Conservation (phyloP, 2,888 invertebrate species). For the Ophion ventricosus region DNA sequence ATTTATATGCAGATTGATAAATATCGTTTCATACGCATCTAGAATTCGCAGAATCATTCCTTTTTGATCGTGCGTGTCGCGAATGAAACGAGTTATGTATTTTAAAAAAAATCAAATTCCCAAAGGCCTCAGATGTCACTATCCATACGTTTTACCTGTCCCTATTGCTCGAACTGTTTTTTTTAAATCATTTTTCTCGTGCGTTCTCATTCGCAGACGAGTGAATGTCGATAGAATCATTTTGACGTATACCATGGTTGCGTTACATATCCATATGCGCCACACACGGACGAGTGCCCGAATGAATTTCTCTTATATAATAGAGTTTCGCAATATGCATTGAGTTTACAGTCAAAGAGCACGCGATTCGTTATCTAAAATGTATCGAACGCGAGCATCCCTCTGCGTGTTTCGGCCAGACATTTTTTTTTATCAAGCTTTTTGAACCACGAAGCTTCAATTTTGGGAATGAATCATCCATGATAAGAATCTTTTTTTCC, state of each 20-base stretch:
- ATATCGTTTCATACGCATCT: slow-evolving; percentile 15
- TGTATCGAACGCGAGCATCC: neutral
- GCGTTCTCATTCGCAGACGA: slow-evolving; percentile 52
- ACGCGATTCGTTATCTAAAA: slow-evolving; percentile 5
- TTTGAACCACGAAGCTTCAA: too few species aligned
- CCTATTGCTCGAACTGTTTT: slow-evolving; percentile 55
- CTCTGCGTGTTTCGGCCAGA: too few species aligned
- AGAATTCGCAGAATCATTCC: slow-evolving; percentile 4
- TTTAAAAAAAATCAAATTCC: slow-evolving; percentile 44
- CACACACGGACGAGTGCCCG: neutral
- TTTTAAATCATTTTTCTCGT: slow-evolving; percentile 45
- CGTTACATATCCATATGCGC: neutral
- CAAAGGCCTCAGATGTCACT: slow-evolving; percentile 28
- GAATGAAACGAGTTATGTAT: slow-evolving; percentile 24
- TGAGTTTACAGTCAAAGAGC: neutral
- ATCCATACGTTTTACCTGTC: slow-evolving; percentile 56
- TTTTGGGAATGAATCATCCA: neutral
- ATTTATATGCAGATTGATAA: slow-evolving; percentile 4
- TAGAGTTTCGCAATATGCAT: slow-evolving; percentile 22
- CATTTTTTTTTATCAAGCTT: too few species aligned
- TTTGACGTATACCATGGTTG: slow-evolving; percentile 32
- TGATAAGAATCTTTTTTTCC: neutral
- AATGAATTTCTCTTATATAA: neutral
- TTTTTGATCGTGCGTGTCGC: slow-evolving; percentile 18
- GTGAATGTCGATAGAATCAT: slow-evolving; percentile 46